Evolutionary conservation across 2,113 vertebrate species (phyloP).

Genomic region (Heterocephalus glaber): DNA sequence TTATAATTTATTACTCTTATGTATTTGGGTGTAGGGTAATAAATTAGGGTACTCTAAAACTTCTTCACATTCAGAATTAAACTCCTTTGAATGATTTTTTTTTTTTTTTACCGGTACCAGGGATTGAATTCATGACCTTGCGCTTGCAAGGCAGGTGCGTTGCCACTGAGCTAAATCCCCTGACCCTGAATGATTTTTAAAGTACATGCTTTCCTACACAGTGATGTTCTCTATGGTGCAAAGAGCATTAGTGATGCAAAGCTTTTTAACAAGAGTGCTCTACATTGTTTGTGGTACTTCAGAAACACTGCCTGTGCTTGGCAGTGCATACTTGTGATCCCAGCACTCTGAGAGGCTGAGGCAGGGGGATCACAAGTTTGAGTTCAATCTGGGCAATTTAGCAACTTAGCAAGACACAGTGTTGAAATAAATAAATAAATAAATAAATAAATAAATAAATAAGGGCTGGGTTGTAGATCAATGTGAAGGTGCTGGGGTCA

Average conservation of each 20-base stretch:
- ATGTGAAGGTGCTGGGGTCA: neutral
- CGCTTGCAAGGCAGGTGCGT: too few species aligned
- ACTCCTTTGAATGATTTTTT: neutral
- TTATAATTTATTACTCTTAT: constrained; percentile 1
- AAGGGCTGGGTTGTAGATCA: neutral
- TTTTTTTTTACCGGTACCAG: too few species aligned
- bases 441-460: neutral
- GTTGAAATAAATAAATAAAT: too few species aligned
- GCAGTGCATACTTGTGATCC: neutral
- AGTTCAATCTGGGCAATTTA: neutral
- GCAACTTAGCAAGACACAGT: neutral
- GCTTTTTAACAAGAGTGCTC: neutral
- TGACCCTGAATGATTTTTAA: neutral
- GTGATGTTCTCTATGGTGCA: neutral
- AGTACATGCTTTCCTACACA: neutral
- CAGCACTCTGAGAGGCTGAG: neutral
- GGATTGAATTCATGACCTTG: too few species aligned
- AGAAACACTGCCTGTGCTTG: neutral
- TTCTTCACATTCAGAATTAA: neutral
- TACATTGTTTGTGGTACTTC: neutral
- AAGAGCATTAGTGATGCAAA: neutral
- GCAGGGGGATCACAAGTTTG: neutral
- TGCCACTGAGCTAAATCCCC: too few species aligned
- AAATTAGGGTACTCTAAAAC: neutral
- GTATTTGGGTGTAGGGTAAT: constrained; percentile 8